Evolutionary conservation across 2,113 vertebrate species (phyloP).

Genomic region (Isurus oxyrinchus): DNA sequence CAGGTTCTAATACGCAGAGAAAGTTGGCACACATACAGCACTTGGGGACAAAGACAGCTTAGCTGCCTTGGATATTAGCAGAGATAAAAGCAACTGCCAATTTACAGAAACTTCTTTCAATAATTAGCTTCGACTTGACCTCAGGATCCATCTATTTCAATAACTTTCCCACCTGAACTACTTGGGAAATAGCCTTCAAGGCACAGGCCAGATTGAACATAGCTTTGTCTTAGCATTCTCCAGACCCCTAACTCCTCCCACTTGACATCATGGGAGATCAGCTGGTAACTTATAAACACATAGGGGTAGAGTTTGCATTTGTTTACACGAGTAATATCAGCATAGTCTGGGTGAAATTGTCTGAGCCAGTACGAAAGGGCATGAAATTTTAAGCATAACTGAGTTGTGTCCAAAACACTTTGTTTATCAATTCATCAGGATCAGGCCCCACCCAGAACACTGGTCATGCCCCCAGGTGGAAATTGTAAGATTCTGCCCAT

Average conservation of each 20-base stretch:
- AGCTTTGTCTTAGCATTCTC: background rate
- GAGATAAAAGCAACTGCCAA: background rate
- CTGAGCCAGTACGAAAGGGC: background rate
- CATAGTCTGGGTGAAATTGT: background rate
- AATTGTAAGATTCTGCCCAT: background rate
- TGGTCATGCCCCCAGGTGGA: background rate
- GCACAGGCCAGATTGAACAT: background rate
- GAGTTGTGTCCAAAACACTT: background rate
- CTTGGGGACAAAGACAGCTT: background rate
- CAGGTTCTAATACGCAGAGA: background rate
- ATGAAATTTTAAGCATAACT: background rate
- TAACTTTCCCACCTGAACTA: background rate
- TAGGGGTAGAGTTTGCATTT: background rate
- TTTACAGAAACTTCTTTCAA: background rate
- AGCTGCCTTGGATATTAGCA: background rate
- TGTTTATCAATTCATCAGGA: background rate
- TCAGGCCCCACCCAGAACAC: background rate
- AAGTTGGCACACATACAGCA: background rate
- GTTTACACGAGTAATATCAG: background rate
- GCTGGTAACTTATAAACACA: background rate
- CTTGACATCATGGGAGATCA: background rate
- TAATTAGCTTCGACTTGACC: background rate
- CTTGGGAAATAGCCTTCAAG: background rate
- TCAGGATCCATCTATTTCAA: background rate
- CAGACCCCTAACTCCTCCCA: background rate